Conservation (phyloP, 2,888 invertebrate genomes). For the Tetanocera ferruginea region DNA sequence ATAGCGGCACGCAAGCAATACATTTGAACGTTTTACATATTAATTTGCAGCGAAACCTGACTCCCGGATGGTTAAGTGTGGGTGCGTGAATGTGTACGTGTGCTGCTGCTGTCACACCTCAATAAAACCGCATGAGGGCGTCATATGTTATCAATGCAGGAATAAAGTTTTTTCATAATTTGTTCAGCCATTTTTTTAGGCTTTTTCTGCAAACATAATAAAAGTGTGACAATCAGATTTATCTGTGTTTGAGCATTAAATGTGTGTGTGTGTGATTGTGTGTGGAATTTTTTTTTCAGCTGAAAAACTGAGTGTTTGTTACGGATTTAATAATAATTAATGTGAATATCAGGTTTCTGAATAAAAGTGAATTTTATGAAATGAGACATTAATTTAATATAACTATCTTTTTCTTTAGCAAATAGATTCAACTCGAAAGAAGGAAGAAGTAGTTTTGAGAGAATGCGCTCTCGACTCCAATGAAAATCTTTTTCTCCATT, state of each 20-base stretch:
- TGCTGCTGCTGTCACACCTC: neutral
- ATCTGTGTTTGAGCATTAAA: constrained; percentile 8
- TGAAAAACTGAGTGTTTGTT: neutral
- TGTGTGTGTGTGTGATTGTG: neutral
- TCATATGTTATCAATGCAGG: too few relatives aligned
- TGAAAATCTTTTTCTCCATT: too few relatives aligned
- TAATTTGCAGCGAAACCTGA: constrained; percentile 29
- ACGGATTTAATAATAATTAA: neutral
- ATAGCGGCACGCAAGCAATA: constrained; percentile 27
- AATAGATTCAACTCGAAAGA: too few relatives aligned
- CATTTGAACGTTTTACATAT: constrained; percentile 39
- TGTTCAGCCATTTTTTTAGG: too few relatives aligned
- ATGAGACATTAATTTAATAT: neutral
- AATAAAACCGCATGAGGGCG: too few relatives aligned
- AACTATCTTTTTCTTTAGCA: too few relatives aligned
- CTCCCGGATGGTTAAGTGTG: constrained; percentile 9
- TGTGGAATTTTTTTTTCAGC: neutral
- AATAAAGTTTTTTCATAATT: too few relatives aligned
- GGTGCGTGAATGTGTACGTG: constrained; percentile 27
- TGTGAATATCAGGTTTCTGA: neutral
- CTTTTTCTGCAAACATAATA: too few relatives aligned
- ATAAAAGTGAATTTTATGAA: neutral
- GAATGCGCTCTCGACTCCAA: too few relatives aligned
- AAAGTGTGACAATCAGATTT: constrained; percentile 36
- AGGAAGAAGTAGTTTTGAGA: too few relatives aligned